These are phyloP conservation scores for Gopherus flavomarginatus DNA, from an alignment of 2,113 vertebrate species.

Conservation along the genomic window DNA sequence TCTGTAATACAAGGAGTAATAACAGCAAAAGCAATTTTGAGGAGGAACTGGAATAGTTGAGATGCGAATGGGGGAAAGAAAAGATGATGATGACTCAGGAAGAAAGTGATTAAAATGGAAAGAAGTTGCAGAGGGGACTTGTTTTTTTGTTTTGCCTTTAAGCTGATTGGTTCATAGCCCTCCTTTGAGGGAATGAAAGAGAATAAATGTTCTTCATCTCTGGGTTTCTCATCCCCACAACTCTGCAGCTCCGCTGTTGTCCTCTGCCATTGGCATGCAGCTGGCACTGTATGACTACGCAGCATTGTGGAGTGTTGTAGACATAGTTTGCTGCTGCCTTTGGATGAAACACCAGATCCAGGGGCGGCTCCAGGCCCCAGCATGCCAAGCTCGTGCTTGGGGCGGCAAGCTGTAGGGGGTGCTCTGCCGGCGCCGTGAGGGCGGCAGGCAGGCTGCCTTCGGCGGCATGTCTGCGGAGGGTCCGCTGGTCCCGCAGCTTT, in stretches of 20 bases:
- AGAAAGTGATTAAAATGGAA: constrained; percentile 23
- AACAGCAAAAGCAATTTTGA: constrained; percentile 50
- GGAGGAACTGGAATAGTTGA: background rate
- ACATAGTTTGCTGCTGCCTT: background rate
- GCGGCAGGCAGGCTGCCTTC: too few relatives aligned
- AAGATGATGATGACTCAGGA: background rate
- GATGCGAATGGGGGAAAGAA: constrained; percentile 22
- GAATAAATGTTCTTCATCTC: background rate
- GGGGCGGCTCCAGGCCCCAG: too few relatives aligned
- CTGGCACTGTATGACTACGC: background rate
- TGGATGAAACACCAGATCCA: background rate
- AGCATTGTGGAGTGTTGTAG: background rate
- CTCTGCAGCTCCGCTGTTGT: background rate
- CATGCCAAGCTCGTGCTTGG: too few relatives aligned
- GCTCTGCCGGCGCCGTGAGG: too few relatives aligned
- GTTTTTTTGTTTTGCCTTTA: background rate
- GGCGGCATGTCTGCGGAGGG: too few relatives aligned
- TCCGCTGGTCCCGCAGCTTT: too few relatives aligned
- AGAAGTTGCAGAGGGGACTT: background rate
- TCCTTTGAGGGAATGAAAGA: background rate
- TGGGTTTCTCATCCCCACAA: constrained; percentile 19
- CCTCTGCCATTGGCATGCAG: background rate
- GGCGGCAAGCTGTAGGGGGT: too few relatives aligned
- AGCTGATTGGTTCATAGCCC: background rate
- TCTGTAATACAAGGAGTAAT: constrained; percentile 23